A percentile compares a stretch with the other conserved stretches of the same genome.
Evolutionary conservation across 2,797 vertebrate species (phyloP).

Genomic region (Dipus sagitta): DNA sequence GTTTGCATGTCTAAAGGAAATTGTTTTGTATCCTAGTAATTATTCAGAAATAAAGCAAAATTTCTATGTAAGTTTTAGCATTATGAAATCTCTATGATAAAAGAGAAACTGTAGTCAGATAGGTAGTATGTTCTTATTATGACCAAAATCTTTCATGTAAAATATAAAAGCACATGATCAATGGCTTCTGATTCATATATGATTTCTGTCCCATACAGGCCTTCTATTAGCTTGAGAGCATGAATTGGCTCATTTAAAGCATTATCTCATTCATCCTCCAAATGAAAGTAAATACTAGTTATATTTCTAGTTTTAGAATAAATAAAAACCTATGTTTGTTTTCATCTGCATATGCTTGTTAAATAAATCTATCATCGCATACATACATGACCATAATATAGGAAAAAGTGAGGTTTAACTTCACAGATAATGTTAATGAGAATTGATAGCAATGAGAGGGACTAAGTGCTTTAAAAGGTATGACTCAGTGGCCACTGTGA

Average conservation of each 20-base stretch:
- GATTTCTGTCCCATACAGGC: not conserved
- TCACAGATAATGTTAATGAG: not conserved
- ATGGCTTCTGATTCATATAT: not conserved
- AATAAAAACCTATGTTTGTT: conserved; percentile 36
- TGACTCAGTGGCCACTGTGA: not conserved
- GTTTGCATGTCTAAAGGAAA: conserved; percentile 21
- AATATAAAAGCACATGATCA: conserved; percentile 22
- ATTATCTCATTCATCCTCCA: not conserved
- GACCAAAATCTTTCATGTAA: conserved; percentile 20
- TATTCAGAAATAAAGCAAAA: conserved; percentile 51
- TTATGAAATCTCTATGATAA: conserved; percentile 4
- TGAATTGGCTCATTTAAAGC: conserved; percentile 35
- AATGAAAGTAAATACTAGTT: not conserved
- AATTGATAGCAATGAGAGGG: conserved; percentile 8
- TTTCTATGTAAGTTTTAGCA: conserved; percentile 1
- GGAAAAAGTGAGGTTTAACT: not conserved
- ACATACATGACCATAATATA: not conserved
- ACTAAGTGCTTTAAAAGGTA: not conserved
- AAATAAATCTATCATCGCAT: not conserved
- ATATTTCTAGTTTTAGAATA: conserved; percentile 15
- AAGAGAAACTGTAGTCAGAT: not conserved
- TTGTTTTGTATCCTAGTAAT: not conserved
- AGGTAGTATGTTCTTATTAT: not conserved
- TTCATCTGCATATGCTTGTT: not conserved
- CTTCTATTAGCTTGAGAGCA: not conserved